Percentiles rank a stretch among this genome's conserved stretches.
These are phyloP conservation scores for Dasysyrphus tricinctus DNA, from an alignment of 2,888 invertebrate genomes.

Conservation along the genomic window DNA sequence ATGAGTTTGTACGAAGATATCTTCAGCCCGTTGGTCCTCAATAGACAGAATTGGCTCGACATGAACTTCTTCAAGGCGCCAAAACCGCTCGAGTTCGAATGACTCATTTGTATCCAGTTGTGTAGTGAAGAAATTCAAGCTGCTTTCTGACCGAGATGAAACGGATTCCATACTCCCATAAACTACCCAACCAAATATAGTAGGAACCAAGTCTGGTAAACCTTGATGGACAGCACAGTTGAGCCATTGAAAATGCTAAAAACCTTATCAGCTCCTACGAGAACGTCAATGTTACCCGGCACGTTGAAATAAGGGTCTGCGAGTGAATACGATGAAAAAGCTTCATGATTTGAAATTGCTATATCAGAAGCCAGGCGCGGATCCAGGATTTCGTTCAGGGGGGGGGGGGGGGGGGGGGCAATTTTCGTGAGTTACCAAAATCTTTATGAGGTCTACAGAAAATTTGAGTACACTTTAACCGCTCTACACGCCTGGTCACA, in stretches of 20 bases:
- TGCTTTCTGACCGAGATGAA: not conserved
- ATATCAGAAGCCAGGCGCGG: not conserved
- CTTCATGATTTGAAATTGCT: not conserved
- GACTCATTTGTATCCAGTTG: slow-evolving; percentile 5
- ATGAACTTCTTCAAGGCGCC: slow-evolving; percentile 26
- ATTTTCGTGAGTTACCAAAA: too few species aligned
- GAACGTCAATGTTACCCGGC: too few species aligned
- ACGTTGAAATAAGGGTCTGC: slow-evolving; percentile 33
- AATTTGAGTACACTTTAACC: too few species aligned
- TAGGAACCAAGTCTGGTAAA: slow-evolving; percentile 5
- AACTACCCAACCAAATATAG: slow-evolving; percentile 20
- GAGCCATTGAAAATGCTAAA: slow-evolving; percentile 28
- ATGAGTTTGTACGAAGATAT: slow-evolving; percentile 15
- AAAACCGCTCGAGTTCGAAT: slow-evolving; percentile 29
- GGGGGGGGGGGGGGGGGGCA: too few species aligned
- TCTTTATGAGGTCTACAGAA: too few species aligned
- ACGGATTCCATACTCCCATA: not conserved
- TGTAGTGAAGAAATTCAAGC: not conserved
- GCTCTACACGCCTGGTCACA: too few species aligned
- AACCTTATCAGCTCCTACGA: slow-evolving; percentile 9
- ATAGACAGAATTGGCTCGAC: not conserved
- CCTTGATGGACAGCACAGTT: not conserved
- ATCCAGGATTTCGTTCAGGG: too few species aligned
- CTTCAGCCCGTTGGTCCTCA: slow-evolving; percentile 30
- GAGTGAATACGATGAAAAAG: not conserved